A percentile compares a stretch with the other conserved stretches of the same genome.
phyloP scores from a whole-genome alignment of 2,113 vertebrate species.

The Mastomys natalensis region DNA sequence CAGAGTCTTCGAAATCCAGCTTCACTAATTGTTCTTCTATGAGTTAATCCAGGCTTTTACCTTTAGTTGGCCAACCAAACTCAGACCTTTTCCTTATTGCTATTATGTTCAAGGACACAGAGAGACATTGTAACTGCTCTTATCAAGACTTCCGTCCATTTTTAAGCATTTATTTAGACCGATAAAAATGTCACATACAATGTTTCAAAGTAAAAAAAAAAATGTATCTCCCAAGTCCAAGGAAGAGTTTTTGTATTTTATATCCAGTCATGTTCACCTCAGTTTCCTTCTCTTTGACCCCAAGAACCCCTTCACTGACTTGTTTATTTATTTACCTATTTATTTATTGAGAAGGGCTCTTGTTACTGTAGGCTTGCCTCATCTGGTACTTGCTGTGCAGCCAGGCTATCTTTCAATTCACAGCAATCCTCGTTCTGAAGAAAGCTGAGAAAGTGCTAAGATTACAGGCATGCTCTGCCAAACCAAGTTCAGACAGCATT shows the following conservation, averaged over 20 bases:
- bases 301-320: neutral
- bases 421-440: neutral
- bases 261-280: neutral
- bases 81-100: neutral
- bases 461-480: neutral
- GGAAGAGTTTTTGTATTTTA: conserved; percentile 16
- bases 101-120: neutral
- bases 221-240: neutral
- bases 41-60: neutral
- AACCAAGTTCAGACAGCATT: neutral
- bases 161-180: neutral
- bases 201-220: neutral
- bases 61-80: neutral
- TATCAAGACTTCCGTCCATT: neutral
- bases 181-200: neutral
- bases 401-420: neutral
- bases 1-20: neutral
- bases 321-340: neutral
- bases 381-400: neutral
- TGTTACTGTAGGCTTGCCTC: neutral
- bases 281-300: neutral
- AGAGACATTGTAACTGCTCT: neutral
- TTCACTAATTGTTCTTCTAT: neutral
- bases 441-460: neutral
- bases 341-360: neutral